Evolutionary conservation across 2,113 vertebrate species (phyloP).

Genomic region (Pardalotus punctatus): DNA sequence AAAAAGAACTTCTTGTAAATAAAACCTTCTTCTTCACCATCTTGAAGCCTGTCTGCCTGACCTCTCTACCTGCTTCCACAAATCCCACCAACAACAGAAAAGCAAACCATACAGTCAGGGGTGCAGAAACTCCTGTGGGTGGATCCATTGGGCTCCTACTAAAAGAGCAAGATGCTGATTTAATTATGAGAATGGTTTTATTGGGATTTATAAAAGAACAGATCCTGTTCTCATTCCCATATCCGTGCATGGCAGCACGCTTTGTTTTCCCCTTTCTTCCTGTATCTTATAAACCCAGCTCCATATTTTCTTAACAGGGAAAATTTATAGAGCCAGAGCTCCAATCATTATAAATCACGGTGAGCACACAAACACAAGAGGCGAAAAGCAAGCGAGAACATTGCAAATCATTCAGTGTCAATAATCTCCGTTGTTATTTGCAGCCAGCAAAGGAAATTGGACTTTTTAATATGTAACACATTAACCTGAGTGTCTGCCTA

Average conservation of each 20-base stretch:
- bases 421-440: conserved; percentile 26
- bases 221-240: background rate
- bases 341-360: conserved; percentile 23
- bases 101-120: too few relatives aligned
- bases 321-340: conserved; percentile 1
- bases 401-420: conserved; percentile 50
- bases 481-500: conserved; percentile 53
- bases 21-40: too few relatives aligned
- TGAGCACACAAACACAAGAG: background rate
- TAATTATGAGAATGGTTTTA: background rate
- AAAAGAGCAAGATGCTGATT: background rate
- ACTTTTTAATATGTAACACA: conserved; percentile 62
- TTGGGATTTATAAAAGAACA: background rate
- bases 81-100: too few relatives aligned
- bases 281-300: background rate
- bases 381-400: background rate
- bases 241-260: background rate
- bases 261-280: background rate
- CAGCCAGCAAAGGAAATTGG: conserved; percentile 52
- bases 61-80: too few relatives aligned
- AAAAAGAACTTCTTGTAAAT: too few relatives aligned
- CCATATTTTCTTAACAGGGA: background rate
- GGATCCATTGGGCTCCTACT: background rate
- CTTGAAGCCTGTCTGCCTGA: too few relatives aligned
- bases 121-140: background rate